Evolutionary conservation across 2,113 vertebrate genomes (phyloP).

Genomic region (Gobio gobio): DNA sequence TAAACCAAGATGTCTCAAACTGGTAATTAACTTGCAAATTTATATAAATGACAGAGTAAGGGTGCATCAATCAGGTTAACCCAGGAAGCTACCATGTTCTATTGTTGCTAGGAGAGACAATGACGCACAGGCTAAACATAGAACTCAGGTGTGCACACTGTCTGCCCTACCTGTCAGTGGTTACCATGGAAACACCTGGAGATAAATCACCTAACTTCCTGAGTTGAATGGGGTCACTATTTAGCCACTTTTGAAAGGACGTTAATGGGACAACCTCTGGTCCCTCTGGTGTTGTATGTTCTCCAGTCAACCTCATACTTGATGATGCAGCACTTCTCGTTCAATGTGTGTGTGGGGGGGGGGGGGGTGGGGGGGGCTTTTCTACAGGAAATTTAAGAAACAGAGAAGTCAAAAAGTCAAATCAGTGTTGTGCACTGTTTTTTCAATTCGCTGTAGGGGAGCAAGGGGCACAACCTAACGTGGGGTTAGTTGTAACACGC

Average conservation of each 20-base stretch:
- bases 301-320: background rate
- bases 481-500: too few relatives aligned
- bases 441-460: background rate
- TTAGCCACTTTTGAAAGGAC: conserved; percentile 34
- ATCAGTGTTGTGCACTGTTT: background rate
- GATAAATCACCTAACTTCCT: conserved; percentile 40
- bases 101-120: background rate
- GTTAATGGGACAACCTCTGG: conserved; percentile 43
- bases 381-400: conserved; percentile 1
- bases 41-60: background rate
- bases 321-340: conserved; percentile 12
- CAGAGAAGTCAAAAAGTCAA: conserved; percentile 23
- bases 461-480: too few relatives aligned
- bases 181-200: conserved; percentile 48
- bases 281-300: conserved; percentile 36
- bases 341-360: background rate
- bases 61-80: background rate
- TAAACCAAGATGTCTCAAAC: background rate
- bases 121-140: conserved; percentile 41
- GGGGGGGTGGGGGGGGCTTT: background rate
- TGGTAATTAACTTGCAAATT: background rate
- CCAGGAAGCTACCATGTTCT: background rate
- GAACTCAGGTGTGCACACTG: conserved; percentile 46
- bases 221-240: conserved; percentile 9
- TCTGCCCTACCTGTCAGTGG: conserved; percentile 51